Evolutionary conservation across 1,140 invertebrate species (phyloP), one percentile per base, ranked within the genome.

Genomic region (Wiebesia pumilae): DNA sequence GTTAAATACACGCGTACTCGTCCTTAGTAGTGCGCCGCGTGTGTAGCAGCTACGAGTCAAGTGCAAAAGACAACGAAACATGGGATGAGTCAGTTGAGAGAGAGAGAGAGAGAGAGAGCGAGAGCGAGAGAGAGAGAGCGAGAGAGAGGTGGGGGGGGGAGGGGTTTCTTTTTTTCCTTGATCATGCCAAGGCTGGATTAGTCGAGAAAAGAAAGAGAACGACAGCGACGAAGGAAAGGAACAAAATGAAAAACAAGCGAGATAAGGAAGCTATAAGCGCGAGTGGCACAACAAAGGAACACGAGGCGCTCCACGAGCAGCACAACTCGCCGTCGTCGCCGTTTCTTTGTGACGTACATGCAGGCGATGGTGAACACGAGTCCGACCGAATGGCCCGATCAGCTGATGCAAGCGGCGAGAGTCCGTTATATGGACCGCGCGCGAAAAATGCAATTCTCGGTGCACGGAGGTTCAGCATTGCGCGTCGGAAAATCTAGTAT

Each of bases 341-440:
- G 73, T 51, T 47, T 79, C 87, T 87, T 89, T 88, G 89, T 89
- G 90, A 91, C 90, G 89, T 88, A 87, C 38, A 47, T 47, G 43
- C 43, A 47, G 14, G 6, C 43, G 43, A 47, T 47, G 43, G 43
- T 47, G 43, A 14, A 7, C 43, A 47, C 43, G 43, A 47, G 14
- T 47, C 43, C 43, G 43, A 47, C 6, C 43, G 30, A 14, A 67
- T 43, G 24, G 80, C 58, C 38, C 80, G 80, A 81, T 81, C 80
- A 81, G 80, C 80, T 81, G 80, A 69, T 35, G n/a, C n/a, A n/a
- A n/a, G n/a, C n/a, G n/a, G 30, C 21, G 38, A 40, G 62, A n/a
- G 10, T 65, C 62, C 62, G 62, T 65, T 65, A 65, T 27, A n/a
- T 65, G 62, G 4, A n/a, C 43, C 43, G 14, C 6, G 6, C 43